phyloP scores from a whole-genome alignment of 1,140 invertebrate species.

The Goniozus legneri region DNA sequence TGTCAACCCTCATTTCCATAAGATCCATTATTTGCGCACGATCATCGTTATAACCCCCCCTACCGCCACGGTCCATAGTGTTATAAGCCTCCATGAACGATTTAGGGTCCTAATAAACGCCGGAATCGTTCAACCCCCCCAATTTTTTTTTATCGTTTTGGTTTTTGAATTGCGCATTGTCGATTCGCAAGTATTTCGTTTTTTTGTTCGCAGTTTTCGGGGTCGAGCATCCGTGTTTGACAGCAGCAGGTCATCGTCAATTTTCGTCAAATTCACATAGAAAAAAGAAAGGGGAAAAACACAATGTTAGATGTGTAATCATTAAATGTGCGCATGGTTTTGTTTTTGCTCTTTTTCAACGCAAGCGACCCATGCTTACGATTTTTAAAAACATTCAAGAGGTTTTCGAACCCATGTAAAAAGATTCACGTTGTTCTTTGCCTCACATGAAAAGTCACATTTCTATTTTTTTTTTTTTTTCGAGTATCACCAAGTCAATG shows the following conservation, averaged over 20 bases:
- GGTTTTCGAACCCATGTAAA: too few species aligned
- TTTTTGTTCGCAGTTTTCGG: conserved; percentile 39
- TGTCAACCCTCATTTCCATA: conserved; percentile 55
- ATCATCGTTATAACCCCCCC: conserved; percentile 52
- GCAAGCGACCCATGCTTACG: too few species aligned
- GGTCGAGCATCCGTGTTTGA: conserved; percentile 53
- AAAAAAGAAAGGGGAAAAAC: conserved; percentile 56
- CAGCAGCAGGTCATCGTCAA: conserved; percentile 56
- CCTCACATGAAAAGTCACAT: too few species aligned
- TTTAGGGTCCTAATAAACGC: conserved; percentile 45
- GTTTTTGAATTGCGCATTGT: conserved; percentile 20
- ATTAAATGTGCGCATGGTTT: conserved; percentile 17
- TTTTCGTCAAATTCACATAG: conserved; percentile 57
- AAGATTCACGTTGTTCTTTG: too few species aligned
- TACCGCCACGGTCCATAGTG: conserved; percentile 48
- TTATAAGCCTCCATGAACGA: conserved; percentile 54
- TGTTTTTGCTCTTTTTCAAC: too few species aligned
- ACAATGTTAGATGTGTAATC: conserved; percentile 54
- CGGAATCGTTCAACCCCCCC: not conserved
- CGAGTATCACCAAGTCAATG: conserved; percentile 42
- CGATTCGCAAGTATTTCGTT: conserved; percentile 36
- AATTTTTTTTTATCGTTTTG: conserved; percentile 10
- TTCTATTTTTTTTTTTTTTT: conserved; percentile 1
- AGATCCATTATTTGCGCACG: conserved; percentile 54
- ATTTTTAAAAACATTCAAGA: too few species aligned